These are phyloP conservation scores for Paguma larvata DNA, from an alignment of 2,797 vertebrate genomes.

Conservation along the genomic window DNA sequence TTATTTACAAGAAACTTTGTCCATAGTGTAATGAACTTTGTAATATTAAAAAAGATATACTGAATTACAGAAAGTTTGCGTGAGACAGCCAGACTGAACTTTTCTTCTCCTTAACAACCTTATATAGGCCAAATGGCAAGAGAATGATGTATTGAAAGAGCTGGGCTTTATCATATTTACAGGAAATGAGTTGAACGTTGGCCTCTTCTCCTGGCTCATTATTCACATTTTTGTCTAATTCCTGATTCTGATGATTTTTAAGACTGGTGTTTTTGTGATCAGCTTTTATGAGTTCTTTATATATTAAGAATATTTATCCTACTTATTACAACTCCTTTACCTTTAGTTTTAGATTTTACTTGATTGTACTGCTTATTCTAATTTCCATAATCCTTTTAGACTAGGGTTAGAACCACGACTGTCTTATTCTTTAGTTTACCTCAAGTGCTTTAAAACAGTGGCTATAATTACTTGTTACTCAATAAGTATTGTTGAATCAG, in stretches of 20 bases:
- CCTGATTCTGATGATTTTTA: neutral
- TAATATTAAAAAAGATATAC: neutral
- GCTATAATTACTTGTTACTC: neutral
- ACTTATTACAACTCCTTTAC: constrained; percentile 4
- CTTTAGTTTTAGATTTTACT: neutral
- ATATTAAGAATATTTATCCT: neutral
- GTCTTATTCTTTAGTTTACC: neutral
- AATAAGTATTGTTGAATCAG: neutral
- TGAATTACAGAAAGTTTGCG: neutral
- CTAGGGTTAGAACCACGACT: neutral
- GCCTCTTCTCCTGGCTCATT: neutral
- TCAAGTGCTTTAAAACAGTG: neutral
- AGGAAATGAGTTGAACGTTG: neutral
- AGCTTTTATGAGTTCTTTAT: neutral
- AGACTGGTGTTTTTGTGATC: neutral
- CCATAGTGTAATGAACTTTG: neutral
- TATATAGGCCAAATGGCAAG: neutral
- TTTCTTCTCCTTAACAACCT: neutral
- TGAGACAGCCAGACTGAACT: neutral
- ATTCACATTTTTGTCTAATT: neutral
- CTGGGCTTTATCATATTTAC: neutral
- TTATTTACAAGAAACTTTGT: neutral
- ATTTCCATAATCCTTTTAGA: constrained; percentile 12
- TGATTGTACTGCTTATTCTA: neutral
- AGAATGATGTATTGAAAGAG: neutral